phyloP scores from a whole-genome alignment of 2,797 vertebrate genomes.

The Buphagus erythrorhynchus region DNA sequence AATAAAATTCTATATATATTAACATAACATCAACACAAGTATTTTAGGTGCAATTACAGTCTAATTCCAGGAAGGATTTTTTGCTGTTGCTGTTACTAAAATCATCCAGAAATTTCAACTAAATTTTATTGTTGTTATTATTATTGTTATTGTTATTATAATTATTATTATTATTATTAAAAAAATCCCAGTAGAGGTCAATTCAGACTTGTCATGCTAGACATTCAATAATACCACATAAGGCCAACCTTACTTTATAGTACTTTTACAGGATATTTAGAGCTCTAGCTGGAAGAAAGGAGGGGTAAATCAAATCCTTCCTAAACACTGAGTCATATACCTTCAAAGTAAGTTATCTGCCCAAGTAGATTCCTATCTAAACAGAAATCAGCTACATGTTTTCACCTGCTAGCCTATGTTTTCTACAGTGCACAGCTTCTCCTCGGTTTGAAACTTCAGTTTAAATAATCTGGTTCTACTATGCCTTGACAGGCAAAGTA shows the following conservation, averaged over 20 bases:
- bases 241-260: not conserved
- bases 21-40: not conserved
- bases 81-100: not conserved
- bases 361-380: constrained; percentile 38
- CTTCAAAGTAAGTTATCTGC: constrained; percentile 19
- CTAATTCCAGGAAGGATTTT: not conserved
- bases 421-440: not conserved
- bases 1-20: not conserved
- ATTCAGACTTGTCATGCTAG: not conserved
- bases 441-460: not conserved
- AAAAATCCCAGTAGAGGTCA: not conserved
- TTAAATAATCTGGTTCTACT: not conserved
- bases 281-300: constrained; percentile 8
- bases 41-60: not conserved
- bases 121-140: not conserved
- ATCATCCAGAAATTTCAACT: not conserved
- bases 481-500: not conserved
- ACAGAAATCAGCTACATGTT: constrained; percentile 46
- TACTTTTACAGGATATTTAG: constrained; percentile 31
- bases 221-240: not conserved
- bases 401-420: constrained; percentile 14
- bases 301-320: constrained; percentile 22
- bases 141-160: not conserved
- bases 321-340: constrained; percentile 30
- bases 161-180: not conserved